Conservation (phyloP, 2,888 invertebrate species). For the Petrophora chlorosata region DNA sequence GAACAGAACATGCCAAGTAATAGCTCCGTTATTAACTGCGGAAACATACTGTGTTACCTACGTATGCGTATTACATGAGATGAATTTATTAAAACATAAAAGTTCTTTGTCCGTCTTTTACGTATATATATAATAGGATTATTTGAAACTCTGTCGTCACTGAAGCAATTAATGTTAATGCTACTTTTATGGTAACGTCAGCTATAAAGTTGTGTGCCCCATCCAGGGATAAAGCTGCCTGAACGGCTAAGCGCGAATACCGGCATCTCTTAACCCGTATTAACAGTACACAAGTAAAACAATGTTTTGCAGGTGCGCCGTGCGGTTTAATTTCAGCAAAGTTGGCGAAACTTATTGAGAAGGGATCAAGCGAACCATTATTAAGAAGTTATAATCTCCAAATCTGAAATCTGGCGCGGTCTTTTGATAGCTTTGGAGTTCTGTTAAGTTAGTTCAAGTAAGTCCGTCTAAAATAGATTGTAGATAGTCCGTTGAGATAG, state of each 20-base stretch:
- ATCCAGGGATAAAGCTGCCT: constrained; percentile 4
- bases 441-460: constrained; percentile 7
- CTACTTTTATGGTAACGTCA: constrained; percentile 19
- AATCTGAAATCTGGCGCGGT: constrained; percentile 8
- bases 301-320: constrained; percentile 12
- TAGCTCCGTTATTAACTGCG: constrained; percentile 1
- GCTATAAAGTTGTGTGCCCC: constrained; percentile 16
- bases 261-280: neutral
- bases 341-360: constrained; percentile 19
- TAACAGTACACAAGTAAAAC: constrained; percentile 2
- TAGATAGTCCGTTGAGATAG: neutral
- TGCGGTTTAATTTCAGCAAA: constrained; percentile 20
- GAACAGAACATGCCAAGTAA: neutral
- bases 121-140: constrained; percentile 7
- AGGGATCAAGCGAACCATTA: constrained; percentile 18
- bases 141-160: constrained; percentile 16
- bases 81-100: neutral
- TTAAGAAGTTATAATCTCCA: constrained; percentile 12
- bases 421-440: constrained; percentile 1
- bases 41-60: neutral
- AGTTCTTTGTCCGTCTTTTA: neutral
- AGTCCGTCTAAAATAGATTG: neutral
- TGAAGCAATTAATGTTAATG: constrained; percentile 18
- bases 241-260: constrained; percentile 11
- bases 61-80: neutral